A percentile compares a stretch with the other conserved stretches of the same genome.
phyloP scores from a whole-genome alignment of 1,140 invertebrate species.

The Parapsyche elsis region DNA sequence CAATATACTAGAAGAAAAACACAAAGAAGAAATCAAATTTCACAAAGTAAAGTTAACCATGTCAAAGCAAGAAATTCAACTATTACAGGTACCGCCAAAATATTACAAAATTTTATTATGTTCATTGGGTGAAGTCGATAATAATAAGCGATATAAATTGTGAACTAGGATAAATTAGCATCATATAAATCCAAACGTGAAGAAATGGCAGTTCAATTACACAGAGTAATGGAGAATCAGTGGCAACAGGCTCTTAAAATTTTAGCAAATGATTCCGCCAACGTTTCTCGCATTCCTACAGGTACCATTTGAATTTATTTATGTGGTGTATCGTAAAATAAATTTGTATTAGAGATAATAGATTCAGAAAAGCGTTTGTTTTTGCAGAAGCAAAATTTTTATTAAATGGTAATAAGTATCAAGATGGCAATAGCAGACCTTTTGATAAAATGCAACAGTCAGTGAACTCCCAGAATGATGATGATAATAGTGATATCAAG shows the following conservation, averaged over 20 bases:
- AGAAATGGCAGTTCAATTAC: conserved; percentile 77
- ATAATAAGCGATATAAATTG: background rate
- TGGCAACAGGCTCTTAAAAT: conserved; percentile 81
- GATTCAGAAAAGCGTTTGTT: no score
- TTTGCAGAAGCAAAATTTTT: no score
- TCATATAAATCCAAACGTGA: conserved; percentile 64
- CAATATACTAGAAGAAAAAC: conserved; percentile 80
- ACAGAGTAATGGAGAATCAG: conserved; percentile 82
- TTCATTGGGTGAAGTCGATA: background rate
- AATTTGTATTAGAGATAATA: no score
- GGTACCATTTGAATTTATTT: background rate
- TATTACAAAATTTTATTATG: no score
- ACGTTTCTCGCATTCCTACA: background rate
- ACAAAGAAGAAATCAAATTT: conserved; percentile 78
- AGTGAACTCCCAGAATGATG: background rate
- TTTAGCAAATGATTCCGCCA: conserved; percentile 64
- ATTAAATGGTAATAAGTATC: background rate
- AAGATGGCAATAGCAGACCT: background rate
- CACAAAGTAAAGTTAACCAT: conserved; percentile 76
- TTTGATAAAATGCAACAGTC: background rate
- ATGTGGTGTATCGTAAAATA: no score
- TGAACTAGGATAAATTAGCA: conserved; percentile 61
- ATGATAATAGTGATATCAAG: background rate
- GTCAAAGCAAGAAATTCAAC: conserved; percentile 71
- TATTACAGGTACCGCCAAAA: conserved; percentile 71